A percentile compares a stretch with the other conserved stretches of the same genome.
These are phyloP conservation scores for Odobenus rosmarus DNA, from an alignment of 2,113 vertebrate species.

Conservation along the genomic window DNA sequence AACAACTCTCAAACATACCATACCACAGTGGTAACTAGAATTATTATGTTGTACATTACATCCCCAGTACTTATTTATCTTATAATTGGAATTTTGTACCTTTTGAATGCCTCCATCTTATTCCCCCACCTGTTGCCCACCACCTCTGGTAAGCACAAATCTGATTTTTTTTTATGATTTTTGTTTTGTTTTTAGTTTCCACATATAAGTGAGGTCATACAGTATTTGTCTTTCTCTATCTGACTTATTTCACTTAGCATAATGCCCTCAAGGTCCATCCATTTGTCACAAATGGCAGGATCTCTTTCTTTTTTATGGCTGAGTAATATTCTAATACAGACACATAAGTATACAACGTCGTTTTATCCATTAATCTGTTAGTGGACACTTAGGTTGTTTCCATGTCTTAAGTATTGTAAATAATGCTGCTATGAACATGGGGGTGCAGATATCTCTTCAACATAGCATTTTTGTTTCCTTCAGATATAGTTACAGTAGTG, in stretches of 20 bases:
- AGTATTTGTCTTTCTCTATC: not conserved
- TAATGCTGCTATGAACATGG: not conserved
- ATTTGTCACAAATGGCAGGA: not conserved
- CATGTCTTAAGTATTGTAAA: not conserved
- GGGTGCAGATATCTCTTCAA: not conserved
- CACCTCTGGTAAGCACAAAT: not conserved
- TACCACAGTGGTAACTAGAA: not conserved
- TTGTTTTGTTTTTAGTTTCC: not conserved
- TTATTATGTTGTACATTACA: not conserved
- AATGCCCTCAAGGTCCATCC: not conserved
- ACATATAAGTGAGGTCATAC: not conserved
- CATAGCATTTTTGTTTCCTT: not conserved
- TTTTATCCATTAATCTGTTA: not conserved
- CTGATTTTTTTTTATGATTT: not conserved
- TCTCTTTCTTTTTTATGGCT: not conserved
- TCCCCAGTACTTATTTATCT: not conserved
- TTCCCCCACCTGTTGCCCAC: not conserved
- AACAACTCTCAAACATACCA: not conserved
- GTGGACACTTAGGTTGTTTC: not conserved
- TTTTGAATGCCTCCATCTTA: not conserved
- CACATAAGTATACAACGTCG: not conserved
- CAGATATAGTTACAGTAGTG: not conserved
- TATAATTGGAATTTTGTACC: not conserved
- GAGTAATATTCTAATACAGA: not conserved
- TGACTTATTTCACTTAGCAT: not conserved